These are phyloP conservation scores for Cryptus armator DNA, from an alignment of 2,888 invertebrate species.

Conservation along the genomic window DNA sequence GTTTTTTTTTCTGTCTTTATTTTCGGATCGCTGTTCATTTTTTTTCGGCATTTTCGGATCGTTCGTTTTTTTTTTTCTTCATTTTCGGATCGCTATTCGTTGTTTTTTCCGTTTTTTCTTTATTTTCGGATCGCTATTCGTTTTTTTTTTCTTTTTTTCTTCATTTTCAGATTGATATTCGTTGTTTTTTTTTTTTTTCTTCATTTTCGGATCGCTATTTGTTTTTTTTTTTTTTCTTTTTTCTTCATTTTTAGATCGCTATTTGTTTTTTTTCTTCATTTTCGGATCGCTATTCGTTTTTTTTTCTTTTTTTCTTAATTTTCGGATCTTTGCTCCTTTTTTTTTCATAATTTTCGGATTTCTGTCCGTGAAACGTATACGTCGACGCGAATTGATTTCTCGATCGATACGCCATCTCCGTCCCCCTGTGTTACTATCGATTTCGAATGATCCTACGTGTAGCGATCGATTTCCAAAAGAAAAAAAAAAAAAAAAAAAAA, in stretches of 20 bases:
- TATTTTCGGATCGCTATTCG: too few relatives aligned
- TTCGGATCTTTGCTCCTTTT: too few relatives aligned
- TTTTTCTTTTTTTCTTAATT: too few relatives aligned
- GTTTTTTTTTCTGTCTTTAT: not conserved
- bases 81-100: not conserved
- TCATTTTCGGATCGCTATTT: too few relatives aligned
- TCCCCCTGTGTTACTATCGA: conserved; percentile 47
- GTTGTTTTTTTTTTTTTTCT: too few relatives aligned
- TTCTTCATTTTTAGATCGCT: too few relatives aligned
- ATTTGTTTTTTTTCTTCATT: too few relatives aligned
- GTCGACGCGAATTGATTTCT: conserved; percentile 6
- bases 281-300: too few relatives aligned
- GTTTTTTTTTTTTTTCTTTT: too few relatives aligned
- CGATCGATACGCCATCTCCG: conserved; percentile 24
- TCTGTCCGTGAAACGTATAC: not conserved
- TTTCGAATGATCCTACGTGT: conserved; percentile 51
- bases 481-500: not conserved
- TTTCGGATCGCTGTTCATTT: not conserved
- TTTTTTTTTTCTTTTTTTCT: too few relatives aligned
- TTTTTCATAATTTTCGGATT: not conserved
- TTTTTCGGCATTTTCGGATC: not conserved
- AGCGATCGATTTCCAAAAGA: conserved; percentile 31
- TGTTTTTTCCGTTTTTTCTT: not conserved
- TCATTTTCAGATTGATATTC: too few relatives aligned
- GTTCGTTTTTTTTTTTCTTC: not conserved